Base-by-base conservation (phyloP, 2,797 vertebrate species). In the Rhyacichthys aspro region DNA sequence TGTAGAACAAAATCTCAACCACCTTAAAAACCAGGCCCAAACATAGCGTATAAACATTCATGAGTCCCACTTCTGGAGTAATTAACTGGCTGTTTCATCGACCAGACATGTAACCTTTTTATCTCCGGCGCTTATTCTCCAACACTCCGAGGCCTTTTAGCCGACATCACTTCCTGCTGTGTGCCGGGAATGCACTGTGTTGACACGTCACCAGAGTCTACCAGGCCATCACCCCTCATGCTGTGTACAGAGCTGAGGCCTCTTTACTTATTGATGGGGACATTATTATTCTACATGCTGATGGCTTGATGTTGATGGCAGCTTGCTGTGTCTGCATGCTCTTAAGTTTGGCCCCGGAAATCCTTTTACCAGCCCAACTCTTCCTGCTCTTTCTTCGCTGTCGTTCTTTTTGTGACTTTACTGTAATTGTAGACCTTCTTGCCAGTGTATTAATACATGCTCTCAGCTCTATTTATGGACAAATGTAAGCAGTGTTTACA, bases 241-340 rank as follows among this genome's bases (percentile, higher is more conserved):
- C 50, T 52, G 47, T 42, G 50, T 44, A 42, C 55, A 46, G 12
- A 74, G 70, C 34, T 56, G 32, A 64, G 36, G 11, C 34, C 34
- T 59, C 28, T 55, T 80, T 59, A 64, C 55, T 83, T 80, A 79
- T 74, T 83, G 62, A 86, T 74, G 10, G 55, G 23, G 16, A 55
- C 70, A 74, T 84, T 81, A 79, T 82, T 63, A 77, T 82, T 70
- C 67, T 71, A 43, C 63, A 75, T 77, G 74, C 72, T 34, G 49
- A 70, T 47, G 38, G 49, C 23, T 43, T 67, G 60, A 72, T 72
- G 63, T 56, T 72, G 38, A 64, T 39, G 43, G 11, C 19, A 49
- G 19, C 47, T 23, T 37, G 38, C 32, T 56, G 42, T 46, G 45
- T 15, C 16, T 52, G 17, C 16, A 59, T 12, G 43, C 15, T 16